These are phyloP conservation scores for Euphydryas editha DNA, from an alignment of 2,888 invertebrate genomes.

Conservation along the genomic window DNA sequence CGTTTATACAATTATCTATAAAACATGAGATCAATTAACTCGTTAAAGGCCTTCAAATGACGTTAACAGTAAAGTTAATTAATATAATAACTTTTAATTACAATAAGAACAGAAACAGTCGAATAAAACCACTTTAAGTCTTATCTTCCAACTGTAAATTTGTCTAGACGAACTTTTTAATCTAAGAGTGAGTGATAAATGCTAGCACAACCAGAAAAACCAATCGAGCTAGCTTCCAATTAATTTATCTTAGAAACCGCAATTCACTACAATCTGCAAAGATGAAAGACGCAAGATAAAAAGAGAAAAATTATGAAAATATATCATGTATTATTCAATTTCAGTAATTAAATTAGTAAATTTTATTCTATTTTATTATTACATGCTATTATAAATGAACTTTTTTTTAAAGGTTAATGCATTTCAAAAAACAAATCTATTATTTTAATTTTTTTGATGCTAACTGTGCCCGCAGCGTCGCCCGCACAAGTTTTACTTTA, in stretches of 20 bases:
- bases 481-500: too few relatives aligned
- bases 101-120: slow-evolving; percentile 1
- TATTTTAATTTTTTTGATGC: too few relatives aligned
- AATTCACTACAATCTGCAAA: slow-evolving; percentile 39
- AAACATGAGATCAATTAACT: too few relatives aligned
- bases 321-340: neutral
- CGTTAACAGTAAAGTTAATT: slow-evolving; percentile 1
- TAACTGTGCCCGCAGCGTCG: too few relatives aligned
- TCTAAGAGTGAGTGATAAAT: slow-evolving; percentile 43
- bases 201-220: slow-evolving; percentile 43
- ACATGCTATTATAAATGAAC: too few relatives aligned
- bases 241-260: slow-evolving; percentile 44
- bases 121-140: slow-evolving; percentile 9
- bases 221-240: slow-evolving; percentile 43
- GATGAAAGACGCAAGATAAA: slow-evolving; percentile 25
- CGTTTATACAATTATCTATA: too few relatives aligned
- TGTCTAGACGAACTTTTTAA: slow-evolving; percentile 50
- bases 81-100: slow-evolving; percentile 1
- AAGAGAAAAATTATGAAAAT: slow-evolving; percentile 11
- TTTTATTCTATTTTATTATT: too few relatives aligned
- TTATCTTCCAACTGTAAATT: slow-evolving; percentile 25
- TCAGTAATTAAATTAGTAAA: slow-evolving; percentile 51
- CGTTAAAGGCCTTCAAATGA: neutral
- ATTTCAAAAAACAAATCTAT: too few relatives aligned
- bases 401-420: too few relatives aligned